Base-by-base conservation (phyloP, 2,113 vertebrate genomes). In the Lethenteron reissneri region DNA sequence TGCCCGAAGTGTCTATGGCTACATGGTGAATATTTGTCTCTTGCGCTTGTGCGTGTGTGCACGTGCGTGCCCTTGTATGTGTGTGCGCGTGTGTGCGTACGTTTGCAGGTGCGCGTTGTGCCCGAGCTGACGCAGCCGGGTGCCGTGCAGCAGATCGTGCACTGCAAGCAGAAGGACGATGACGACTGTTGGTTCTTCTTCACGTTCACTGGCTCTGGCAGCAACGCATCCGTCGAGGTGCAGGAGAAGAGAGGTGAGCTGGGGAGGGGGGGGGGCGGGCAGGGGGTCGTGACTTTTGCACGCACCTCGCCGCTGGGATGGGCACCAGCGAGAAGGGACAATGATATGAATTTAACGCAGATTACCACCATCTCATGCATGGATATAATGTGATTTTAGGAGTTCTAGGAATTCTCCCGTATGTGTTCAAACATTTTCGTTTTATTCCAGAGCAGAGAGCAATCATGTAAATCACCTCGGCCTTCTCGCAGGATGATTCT, bases 151-250 rank as follows among this genome's bases (percentile, higher is more conserved):
- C 41, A 41, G 41, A 41, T 41, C 41, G 5, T 41, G 41, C 41
- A 41, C 71, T 97, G 94, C 80, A 99, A 97, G n/a, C 90, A 95
- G 83, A 85, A 94, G n/a, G 92, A 91, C 6, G 84, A 86, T 4
- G 88, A 92, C 1, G 92, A 99, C 78, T 99, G 94, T 82, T 99
- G 92, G 92, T 90, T 99, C 82, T 94, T 91, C 78, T 97, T 87
- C 78, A 91, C 88, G 1, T 94, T 87, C 2, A 86, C 87, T 25
- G 64, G 64, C n/a, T 17, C 9, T 11, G 64, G 64, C 25, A n/a
- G 64, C n/a, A 68, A 68, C 10, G 25, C 10, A 2, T 17, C 8
- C 11, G 25, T 68, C 64, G 64, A 17, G 64, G 64, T 68, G 64
- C 64, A 68, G 64, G 64, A 68, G 8, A 68, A 68, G 64, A 68